phyloP scores from a whole-genome alignment of 2,888 invertebrate species.

The Rotaria macrura region DNA sequence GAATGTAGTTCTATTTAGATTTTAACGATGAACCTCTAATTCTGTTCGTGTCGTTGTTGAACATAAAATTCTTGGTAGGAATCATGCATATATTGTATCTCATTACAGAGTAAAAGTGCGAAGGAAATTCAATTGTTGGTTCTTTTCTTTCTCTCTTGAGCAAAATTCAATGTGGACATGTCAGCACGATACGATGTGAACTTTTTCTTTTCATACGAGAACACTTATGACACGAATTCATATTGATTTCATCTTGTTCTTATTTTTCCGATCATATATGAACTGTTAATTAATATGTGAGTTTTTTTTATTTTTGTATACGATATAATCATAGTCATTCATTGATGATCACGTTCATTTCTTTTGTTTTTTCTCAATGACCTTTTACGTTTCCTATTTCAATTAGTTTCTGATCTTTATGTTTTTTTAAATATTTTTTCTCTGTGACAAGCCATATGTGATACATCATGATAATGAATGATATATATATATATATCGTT shows the following conservation, averaged over 20 bases:
- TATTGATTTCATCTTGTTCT: background rate
- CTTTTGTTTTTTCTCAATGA: background rate
- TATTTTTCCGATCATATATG: background rate
- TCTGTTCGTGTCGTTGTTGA: no score
- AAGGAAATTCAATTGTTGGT: no score
- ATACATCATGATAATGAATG: background rate
- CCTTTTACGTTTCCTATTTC: background rate
- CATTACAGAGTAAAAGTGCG: no score
- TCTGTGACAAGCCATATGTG: background rate
- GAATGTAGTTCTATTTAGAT: no score
- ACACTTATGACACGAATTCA: background rate
- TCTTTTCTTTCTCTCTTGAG: background rate
- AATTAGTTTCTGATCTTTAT: background rate
- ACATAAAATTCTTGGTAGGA: no score
- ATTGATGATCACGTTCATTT: background rate
- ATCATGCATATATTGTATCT: background rate
- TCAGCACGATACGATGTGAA: no score
- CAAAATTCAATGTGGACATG: no score
- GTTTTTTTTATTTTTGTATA: background rate
- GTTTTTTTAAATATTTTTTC: background rate
- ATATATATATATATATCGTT: background rate
- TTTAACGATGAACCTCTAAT: no score
- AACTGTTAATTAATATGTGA: background rate
- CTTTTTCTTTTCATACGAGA: background rate
- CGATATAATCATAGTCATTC: background rate